These are phyloP conservation scores for Sturnus vulgaris DNA, from an alignment of 2,113 vertebrate genomes.

Conservation along the genomic window DNA sequence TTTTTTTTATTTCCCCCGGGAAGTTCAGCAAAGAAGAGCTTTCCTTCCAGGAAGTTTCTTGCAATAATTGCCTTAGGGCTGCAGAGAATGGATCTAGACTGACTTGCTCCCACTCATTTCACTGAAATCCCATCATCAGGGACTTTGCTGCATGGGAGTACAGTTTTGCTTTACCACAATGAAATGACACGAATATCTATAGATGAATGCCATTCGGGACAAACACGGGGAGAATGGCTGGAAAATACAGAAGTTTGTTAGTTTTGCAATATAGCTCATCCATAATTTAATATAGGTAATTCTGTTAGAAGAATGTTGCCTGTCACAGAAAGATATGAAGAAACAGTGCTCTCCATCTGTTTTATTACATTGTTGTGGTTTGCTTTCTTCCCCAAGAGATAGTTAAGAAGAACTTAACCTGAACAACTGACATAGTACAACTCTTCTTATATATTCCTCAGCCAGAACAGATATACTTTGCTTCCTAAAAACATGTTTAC, in stretches of 20 bases:
- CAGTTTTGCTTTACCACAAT: not conserved
- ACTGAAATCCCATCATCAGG: not conserved
- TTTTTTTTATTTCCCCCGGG: not conserved
- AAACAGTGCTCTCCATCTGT: not conserved
- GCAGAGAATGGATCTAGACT: not conserved
- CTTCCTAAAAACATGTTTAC: not conserved
- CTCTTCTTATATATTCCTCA: not conserved
- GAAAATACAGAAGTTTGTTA: not conserved
- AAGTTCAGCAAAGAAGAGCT: not conserved
- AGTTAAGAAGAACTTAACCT: not conserved
- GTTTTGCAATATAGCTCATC: not conserved
- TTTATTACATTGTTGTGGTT: not conserved
- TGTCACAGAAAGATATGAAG: not conserved
- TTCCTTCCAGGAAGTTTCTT: not conserved
- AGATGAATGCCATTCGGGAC: not conserved
- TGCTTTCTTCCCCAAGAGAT: not conserved
- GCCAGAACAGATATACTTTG: not conserved
- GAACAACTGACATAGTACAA: not conserved
- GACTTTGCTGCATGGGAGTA: not conserved
- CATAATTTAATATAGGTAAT: not conserved
- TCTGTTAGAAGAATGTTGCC: not conserved
- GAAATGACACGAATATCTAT: not conserved
- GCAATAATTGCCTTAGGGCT: not conserved
- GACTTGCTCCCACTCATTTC: not conserved
- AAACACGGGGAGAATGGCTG: not conserved